phyloP scores from a whole-genome alignment of 2,888 invertebrate genomes.

The Lepetodrilus schrolli region DNA sequence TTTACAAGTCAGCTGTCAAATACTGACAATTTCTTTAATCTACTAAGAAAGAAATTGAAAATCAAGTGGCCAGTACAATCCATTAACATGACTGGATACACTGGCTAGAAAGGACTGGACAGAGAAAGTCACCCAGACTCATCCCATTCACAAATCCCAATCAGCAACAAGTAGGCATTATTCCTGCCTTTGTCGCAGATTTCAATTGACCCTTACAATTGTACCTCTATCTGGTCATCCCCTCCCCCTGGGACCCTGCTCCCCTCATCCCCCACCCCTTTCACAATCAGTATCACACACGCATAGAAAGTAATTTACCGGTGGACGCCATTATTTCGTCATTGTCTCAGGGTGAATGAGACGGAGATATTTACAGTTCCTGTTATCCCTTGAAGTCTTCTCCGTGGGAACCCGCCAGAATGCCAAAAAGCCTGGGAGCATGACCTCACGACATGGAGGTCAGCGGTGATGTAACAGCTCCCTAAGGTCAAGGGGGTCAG shows the following conservation, averaged over 20 bases:
- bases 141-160: slow-evolving; percentile 10
- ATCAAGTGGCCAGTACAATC: slow-evolving; percentile 16
- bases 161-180: slow-evolving; percentile 15
- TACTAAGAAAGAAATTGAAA: neutral
- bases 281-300: neutral
- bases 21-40: slow-evolving; percentile 15
- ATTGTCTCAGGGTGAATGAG: slow-evolving; percentile 16
- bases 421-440: slow-evolving; percentile 33
- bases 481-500: slow-evolving; percentile 31
- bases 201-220: neutral
- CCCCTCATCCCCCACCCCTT: neutral
- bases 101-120: slow-evolving; percentile 7
- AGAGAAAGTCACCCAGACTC: slow-evolving; percentile 7
- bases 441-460: slow-evolving; percentile 35
- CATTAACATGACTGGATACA: neutral
- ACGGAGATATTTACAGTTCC: slow-evolving; percentile 15
- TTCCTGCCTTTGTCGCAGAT: neutral
- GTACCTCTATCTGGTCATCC: slow-evolving; percentile 11
- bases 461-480: slow-evolving; percentile 32
- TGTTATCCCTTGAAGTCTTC: neutral
- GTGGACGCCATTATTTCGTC: slow-evolving; percentile 11
- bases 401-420: slow-evolving; percentile 20
- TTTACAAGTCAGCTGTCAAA: neutral
- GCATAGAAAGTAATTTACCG: slow-evolving; percentile 7
- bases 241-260: neutral